These are phyloP conservation scores for Amphipoea oculea DNA, from an alignment of 2,888 invertebrate species.

Conservation along the genomic window DNA sequence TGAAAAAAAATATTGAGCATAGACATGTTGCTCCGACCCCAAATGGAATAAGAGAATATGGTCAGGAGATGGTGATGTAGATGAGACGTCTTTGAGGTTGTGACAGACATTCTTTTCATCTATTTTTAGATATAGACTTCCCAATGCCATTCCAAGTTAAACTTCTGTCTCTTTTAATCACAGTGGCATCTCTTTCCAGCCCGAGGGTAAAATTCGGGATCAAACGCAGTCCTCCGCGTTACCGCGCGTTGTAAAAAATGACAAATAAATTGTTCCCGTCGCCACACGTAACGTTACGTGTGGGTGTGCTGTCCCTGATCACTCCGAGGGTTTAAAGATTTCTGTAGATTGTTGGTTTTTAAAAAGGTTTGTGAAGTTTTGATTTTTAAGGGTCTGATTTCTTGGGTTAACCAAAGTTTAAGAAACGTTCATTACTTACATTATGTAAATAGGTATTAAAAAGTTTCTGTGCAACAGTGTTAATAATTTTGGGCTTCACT, in stretches of 20 bases:
- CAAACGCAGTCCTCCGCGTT: conserved; percentile 48
- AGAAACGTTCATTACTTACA: background rate
- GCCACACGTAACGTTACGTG: conserved; percentile 24
- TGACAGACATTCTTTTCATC: background rate
- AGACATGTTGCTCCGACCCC: background rate
- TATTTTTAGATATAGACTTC: background rate
- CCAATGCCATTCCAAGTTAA: background rate
- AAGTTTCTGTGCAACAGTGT: background rate
- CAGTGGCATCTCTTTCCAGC: conserved; percentile 26
- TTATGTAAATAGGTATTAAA: background rate
- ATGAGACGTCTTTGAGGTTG: background rate
- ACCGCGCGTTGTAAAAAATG: conserved; percentile 58
- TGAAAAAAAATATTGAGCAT: too few species aligned
- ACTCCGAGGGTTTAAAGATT: background rate
- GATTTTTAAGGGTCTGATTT: background rate
- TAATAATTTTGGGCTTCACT: background rate
- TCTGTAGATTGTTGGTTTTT: conserved; percentile 14
- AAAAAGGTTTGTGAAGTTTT: background rate
- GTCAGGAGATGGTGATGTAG: too few species aligned
- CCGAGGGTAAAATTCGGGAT: conserved; percentile 60
- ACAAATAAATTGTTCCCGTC: conserved; percentile 60
- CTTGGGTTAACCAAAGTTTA: background rate
- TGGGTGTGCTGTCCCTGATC: conserved; percentile 21
- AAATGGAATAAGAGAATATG: too few species aligned
- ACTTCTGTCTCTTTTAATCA: conserved; percentile 30